Conservation (phyloP, 2,113 vertebrate species). For the Fregetta grallaria region DNA sequence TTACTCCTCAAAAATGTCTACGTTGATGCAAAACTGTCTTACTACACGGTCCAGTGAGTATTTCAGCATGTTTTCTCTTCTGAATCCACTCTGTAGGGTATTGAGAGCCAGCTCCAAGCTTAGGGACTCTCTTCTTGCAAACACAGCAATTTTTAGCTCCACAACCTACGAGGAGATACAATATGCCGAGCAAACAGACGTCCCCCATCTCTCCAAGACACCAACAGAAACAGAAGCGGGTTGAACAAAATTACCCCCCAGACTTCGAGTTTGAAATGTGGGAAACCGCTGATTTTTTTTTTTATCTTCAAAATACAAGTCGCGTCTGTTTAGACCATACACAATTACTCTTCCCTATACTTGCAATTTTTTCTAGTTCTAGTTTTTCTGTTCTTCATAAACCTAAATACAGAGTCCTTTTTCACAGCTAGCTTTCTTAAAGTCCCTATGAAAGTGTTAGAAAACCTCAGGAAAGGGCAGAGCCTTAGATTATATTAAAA, state of each 20-base stretch:
- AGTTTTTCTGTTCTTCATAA: background rate
- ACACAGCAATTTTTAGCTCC: background rate
- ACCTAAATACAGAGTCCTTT: background rate
- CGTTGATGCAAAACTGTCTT: background rate
- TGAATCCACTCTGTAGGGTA: too few species aligned
- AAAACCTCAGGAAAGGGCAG: background rate
- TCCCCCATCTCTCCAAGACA: background rate
- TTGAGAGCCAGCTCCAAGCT: background rate
- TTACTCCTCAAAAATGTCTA: background rate
- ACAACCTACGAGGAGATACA: background rate
- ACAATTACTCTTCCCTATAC: background rate
- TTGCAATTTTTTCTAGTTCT: background rate
- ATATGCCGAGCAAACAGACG: background rate
- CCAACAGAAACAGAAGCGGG: background rate
- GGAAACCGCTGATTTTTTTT: background rate
- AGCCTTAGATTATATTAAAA: background rate
- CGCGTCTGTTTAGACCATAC: background rate
- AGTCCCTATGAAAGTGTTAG: background rate
- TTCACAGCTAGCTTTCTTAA: background rate
- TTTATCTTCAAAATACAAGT: background rate
- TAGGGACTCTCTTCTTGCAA: background rate
- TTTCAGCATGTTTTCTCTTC: background rate
- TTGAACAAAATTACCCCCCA: background rate
- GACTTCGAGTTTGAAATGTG: rapidly evolving
- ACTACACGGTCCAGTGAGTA: background rate